These are phyloP conservation scores for Schizopygopsis pylzovi DNA, from an alignment of 2,797 vertebrate species.

Conservation along the genomic window DNA sequence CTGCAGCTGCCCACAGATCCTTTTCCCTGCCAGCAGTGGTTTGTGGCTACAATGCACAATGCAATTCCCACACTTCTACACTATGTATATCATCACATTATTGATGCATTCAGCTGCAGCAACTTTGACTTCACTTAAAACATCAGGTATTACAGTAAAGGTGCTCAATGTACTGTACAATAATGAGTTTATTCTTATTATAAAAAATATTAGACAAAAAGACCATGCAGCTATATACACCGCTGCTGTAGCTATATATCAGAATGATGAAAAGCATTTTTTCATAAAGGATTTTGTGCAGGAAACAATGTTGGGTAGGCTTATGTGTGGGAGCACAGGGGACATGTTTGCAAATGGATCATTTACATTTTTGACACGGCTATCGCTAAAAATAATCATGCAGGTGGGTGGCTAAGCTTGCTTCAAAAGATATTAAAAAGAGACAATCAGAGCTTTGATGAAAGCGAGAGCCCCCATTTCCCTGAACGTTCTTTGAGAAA, in stretches of 20 bases:
- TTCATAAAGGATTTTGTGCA: slow-evolving; percentile 54
- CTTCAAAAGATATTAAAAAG: slow-evolving; percentile 28
- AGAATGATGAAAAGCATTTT: slow-evolving; percentile 57
- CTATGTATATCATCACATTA: neutral
- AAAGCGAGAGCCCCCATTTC: neutral
- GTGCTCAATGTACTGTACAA: slow-evolving; percentile 1
- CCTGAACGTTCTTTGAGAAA: slow-evolving; percentile 16
- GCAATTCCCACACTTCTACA: neutral
- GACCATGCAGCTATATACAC: slow-evolving; percentile 35
- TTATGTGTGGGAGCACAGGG: slow-evolving; percentile 58
- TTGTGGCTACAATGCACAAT: neutral
- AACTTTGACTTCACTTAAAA: neutral
- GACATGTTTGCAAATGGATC: slow-evolving; percentile 60
- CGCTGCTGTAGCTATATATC: slow-evolving; percentile 66
- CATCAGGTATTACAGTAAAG: neutral
- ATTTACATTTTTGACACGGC: slow-evolving; percentile 56
- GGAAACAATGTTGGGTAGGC: slow-evolving; percentile 51
- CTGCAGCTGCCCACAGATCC: slow-evolving; percentile 16
- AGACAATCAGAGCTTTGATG: slow-evolving; percentile 33
- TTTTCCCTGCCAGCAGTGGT: slow-evolving; percentile 1
- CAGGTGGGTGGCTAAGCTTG: slow-evolving; percentile 52
- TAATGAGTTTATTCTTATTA: slow-evolving; percentile 36
- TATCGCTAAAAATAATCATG: slow-evolving; percentile 33
- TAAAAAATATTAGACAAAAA: slow-evolving; percentile 54
- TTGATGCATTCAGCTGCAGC: neutral